phyloP scores from a whole-genome alignment of 1,140 invertebrate genomes.

The Lethrus apterus region DNA sequence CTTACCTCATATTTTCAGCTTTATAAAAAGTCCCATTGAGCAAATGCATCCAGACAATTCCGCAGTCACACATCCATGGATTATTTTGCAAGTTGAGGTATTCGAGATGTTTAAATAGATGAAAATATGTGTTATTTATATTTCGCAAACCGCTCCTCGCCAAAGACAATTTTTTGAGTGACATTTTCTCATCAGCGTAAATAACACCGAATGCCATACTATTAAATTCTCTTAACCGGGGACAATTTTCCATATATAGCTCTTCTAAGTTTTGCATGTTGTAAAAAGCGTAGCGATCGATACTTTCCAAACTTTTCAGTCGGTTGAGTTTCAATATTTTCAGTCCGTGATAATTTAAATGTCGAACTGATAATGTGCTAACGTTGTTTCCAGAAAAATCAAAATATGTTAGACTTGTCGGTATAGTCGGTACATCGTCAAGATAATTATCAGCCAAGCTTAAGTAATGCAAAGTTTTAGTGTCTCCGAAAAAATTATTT shows the following conservation, averaged over 20 bases:
- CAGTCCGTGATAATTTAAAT: constrained; percentile 31
- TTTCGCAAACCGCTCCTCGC: constrained; percentile 31
- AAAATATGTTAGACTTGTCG: constrained; percentile 27
- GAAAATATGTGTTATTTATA: constrained; percentile 31
- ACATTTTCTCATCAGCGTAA: constrained; percentile 19
- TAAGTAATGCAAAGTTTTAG: constrained; percentile 23
- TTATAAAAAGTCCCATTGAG: constrained; percentile 23
- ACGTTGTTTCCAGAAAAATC: constrained; percentile 37
- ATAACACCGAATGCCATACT: constrained; percentile 33
- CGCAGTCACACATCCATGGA: constrained; percentile 35
- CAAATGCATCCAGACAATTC: constrained; percentile 34
- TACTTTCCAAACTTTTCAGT: constrained; percentile 26
- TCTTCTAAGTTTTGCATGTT: constrained; percentile 33
- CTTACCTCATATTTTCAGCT: constrained; percentile 29
- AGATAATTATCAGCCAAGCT: constrained; percentile 33
- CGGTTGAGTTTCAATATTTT: constrained; percentile 32
- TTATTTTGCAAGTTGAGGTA: constrained; percentile 34
- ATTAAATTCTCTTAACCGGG: constrained; percentile 29
- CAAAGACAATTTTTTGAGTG: constrained; percentile 28
- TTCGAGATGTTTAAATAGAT: constrained; percentile 29
- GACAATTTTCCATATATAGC: constrained; percentile 32
- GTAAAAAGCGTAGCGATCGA: constrained; percentile 36
- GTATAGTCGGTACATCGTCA: constrained; percentile 25
- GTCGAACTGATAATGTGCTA: constrained; percentile 23
- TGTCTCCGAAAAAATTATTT: constrained; percentile 25